Conservation (phyloP, 2,888 invertebrate genomes). For the Notodonta dromedarius region DNA sequence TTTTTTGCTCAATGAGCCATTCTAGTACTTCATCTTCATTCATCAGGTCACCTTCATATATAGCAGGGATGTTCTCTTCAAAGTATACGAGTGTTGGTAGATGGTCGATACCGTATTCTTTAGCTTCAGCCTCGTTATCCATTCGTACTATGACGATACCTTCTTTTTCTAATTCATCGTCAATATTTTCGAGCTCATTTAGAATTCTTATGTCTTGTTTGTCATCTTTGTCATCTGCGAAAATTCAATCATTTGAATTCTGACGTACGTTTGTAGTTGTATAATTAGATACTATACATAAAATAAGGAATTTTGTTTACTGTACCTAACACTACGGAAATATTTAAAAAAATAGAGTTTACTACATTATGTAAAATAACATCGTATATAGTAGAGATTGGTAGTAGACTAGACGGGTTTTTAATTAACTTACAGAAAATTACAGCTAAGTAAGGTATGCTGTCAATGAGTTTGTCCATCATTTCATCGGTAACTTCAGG, state of each 20-base stretch:
- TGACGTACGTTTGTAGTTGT: not conserved
- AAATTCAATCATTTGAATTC: not conserved
- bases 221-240: conserved; percentile 93
- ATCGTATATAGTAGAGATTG: too few species aligned
- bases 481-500: conserved; percentile 97
- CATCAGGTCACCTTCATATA: conserved; percentile 96
- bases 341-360: too few species aligned
- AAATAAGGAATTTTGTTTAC: too few species aligned
- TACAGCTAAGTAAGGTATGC: conserved; percentile 92
- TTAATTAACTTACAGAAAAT: conserved; percentile 91
- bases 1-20: conserved; percentile 94
- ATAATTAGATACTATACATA: too few species aligned
- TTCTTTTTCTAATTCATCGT: conserved; percentile 95
- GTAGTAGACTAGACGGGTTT: not conserved
- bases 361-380: too few species aligned
- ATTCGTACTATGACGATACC: conserved; percentile 95
- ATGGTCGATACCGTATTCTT: conserved; percentile 95
- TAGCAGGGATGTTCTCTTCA: conserved; percentile 95
- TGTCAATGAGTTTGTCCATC: conserved; percentile 95
- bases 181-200: conserved; percentile 96
- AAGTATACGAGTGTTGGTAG: conserved; percentile 94
- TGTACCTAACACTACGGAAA: too few species aligned
- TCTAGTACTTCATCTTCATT: conserved; percentile 96
- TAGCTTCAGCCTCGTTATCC: conserved; percentile 95
- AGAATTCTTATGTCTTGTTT: conserved; percentile 94